phyloP scores from a whole-genome alignment of 2,888 invertebrate species.

The Nudaria mundana region DNA sequence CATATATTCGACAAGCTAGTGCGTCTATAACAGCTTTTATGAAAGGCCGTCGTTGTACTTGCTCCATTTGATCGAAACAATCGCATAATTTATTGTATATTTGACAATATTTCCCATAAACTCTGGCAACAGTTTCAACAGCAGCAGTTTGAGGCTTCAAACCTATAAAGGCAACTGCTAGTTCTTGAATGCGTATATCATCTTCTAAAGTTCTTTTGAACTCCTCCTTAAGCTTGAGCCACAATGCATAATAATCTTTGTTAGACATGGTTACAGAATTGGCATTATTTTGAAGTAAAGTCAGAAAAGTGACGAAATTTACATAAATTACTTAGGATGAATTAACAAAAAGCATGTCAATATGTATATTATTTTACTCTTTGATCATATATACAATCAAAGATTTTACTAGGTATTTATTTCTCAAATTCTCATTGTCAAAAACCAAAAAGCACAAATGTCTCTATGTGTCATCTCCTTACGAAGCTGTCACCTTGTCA shows the following conservation, averaged over 20 bases:
- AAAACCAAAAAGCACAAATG: too few species aligned
- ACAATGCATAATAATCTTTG: conserved; percentile 59
- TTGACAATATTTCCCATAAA: conserved; percentile 76
- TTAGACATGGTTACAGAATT: conserved; percentile 49
- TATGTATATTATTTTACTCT: too few species aligned
- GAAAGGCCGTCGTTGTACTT: conserved; percentile 80
- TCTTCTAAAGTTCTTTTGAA: conserved; percentile 45
- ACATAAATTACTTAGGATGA: background rate
- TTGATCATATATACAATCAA: too few species aligned
- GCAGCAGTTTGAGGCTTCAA: conserved; percentile 72
- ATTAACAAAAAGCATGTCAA: too few species aligned
- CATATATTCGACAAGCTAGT: conserved; percentile 79
- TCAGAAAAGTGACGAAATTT: background rate
- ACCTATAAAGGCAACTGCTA: conserved; percentile 50
- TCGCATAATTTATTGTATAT: conserved; percentile 80
- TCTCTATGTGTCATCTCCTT: too few species aligned
- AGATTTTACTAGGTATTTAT: too few species aligned
- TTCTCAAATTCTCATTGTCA: too few species aligned
- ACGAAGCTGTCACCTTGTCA: too few species aligned
- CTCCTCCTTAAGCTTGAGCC: conserved; percentile 60
- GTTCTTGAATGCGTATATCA: conserved; percentile 56
- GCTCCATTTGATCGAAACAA: conserved; percentile 83
- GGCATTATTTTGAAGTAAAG: background rate
- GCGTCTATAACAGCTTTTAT: conserved; percentile 82
- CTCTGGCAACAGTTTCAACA: conserved; percentile 71